Evolutionary conservation across 2,113 vertebrate species (phyloP).

Genomic region (Serilophus lunatus): DNA sequence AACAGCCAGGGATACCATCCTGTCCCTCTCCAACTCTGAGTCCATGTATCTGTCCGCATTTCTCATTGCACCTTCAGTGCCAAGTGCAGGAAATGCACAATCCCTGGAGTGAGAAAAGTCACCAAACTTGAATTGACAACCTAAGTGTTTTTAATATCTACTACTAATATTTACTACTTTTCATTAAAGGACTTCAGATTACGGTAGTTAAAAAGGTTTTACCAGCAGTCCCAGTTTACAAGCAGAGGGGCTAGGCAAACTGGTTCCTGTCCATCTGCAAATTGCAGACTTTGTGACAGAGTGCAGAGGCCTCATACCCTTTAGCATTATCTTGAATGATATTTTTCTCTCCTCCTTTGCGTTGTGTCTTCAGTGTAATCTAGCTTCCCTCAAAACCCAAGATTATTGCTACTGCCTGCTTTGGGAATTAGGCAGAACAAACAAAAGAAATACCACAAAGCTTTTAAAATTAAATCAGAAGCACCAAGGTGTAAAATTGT

Average conservation of each 20-base stretch:
- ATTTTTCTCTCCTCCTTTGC: neutral
- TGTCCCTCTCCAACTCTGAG: neutral
- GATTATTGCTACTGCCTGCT: neutral
- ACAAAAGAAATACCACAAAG: neutral
- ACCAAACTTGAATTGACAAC: neutral
- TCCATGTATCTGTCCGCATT: neutral
- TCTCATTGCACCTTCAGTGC: neutral
- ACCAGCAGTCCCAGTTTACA: neutral
- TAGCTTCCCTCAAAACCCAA: neutral
- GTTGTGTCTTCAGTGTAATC: neutral
- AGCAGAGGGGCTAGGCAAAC: neutral
- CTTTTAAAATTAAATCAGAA: neutral
- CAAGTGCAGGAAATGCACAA: neutral
- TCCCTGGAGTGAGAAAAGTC: neutral
- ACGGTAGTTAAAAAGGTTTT: neutral
- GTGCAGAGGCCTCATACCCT: neutral
- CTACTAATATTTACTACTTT: neutral
- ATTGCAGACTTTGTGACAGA: neutral
- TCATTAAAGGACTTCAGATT: neutral
- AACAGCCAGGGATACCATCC: neutral
- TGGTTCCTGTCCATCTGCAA: fast-evolving
- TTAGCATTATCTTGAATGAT: neutral
- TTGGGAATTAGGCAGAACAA: neutral
- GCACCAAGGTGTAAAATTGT: neutral
- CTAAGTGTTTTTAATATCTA: neutral